phyloP scores from a whole-genome alignment of 2,797 vertebrate species.

The Danio jaintianensis region DNA sequence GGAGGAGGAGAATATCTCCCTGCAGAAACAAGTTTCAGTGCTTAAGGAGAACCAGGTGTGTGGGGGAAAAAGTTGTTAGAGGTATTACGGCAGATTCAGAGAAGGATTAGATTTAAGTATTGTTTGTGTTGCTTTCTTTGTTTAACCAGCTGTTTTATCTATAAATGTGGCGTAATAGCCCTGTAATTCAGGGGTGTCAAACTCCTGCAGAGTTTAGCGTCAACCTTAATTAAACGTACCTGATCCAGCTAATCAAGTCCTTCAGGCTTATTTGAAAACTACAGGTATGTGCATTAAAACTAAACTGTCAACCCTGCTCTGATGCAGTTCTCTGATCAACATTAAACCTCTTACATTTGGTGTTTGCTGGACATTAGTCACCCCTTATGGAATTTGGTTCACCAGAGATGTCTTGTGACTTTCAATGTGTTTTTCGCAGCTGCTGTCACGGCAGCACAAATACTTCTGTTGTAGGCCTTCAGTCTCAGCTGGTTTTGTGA shows the following conservation, averaged over 20 bases:
- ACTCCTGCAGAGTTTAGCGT: too few relatives aligned
- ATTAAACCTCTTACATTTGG: slow-evolving; percentile 5
- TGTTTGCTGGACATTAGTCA: slow-evolving; percentile 43
- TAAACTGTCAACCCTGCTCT: neutral
- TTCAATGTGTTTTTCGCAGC: slow-evolving; percentile 15
- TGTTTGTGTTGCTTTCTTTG: neutral
- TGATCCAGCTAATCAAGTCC: too few relatives aligned
- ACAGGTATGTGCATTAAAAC: too few relatives aligned
- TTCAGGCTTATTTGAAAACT: too few relatives aligned
- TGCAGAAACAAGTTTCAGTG: slow-evolving; percentile 87
- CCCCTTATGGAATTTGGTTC: slow-evolving; percentile 33
- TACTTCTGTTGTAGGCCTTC: slow-evolving; percentile 50
- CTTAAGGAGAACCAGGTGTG: slow-evolving; percentile 86
- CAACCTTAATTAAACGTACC: too few relatives aligned
- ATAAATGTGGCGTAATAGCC: neutral
- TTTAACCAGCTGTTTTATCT: neutral
- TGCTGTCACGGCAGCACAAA: slow-evolving; percentile 48
- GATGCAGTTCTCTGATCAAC: neutral
- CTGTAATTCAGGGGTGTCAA: neutral
- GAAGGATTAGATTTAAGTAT: neutral
- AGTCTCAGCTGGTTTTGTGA: slow-evolving; percentile 42
- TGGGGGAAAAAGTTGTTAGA: neutral
- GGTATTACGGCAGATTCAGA: neutral
- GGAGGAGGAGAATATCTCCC: slow-evolving; percentile 87
- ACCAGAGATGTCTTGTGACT: slow-evolving; percentile 51